Base-by-base conservation (phyloP, 2,113 vertebrate genomes). In the Rhegmatorhina hoffmannsi region DNA sequence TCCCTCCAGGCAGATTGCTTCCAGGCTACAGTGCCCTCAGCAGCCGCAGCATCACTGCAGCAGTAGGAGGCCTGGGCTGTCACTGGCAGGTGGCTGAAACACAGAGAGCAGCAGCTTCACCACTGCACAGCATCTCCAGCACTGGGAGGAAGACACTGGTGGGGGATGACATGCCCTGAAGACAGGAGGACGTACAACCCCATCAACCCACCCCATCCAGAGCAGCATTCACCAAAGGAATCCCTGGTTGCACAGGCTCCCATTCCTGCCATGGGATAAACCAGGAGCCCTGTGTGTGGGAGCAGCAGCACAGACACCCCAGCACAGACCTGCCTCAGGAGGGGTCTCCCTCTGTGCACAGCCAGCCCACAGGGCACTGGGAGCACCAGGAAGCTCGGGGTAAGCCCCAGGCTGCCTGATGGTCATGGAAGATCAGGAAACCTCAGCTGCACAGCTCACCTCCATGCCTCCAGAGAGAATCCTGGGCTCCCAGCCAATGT, bases 251-350 rank as follows among this genome's bases (percentile, higher is more conserved):
- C 24, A 17, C 77, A 38, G 36, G 68, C 36, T 18, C 50, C 38
- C 4, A 15, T 29, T 33, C 15, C 36, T 7, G 5, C 59, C 29
- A 60, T 1, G 6, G 34, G n/a, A 77, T 58, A 77, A 87, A 47
- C 16, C 66, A 82, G 46, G 34, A 92, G 44, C 21, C 19, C 74
- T 59, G 18, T 0, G 4, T 38, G 26, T 8, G 7, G 19, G 3
- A 75, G n/a, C 0, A 0, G 36, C 73, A 70, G 58, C 1, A 3
- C n/a, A 26, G 69, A n/a, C n/a, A 38, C 36, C 23, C 33, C 60
- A 33, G 34, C 56, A 82, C 0, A 1, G 6, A 10, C 33, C 26
- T 2, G 2, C 10, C 20, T 43, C 49, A 59, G 53, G 8, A 84
- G 40, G 13, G 13, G 18, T n/a, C 55, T 40, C 63, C 7, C 10